phyloP scores from a whole-genome alignment of 1,140 invertebrate genomes.

The Ips nitidus region DNA sequence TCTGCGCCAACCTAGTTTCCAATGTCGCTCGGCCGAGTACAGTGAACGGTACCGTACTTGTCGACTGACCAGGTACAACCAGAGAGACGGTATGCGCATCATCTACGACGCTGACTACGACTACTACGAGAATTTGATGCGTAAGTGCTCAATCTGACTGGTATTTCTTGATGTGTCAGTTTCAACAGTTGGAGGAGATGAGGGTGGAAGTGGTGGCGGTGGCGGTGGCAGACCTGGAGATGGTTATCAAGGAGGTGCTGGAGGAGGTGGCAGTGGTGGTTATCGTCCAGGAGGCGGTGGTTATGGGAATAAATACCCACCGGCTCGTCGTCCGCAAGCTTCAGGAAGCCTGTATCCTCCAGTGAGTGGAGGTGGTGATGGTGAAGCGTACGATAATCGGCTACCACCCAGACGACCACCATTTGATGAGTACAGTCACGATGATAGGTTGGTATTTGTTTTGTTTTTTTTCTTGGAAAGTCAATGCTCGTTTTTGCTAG shows the following conservation, averaged over 20 bases:
- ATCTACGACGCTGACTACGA: constrained; percentile 89
- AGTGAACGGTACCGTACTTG: constrained; percentile 82
- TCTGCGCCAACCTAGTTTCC: constrained; percentile 81
- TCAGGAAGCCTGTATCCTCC: constrained; percentile 53
- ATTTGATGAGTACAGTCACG: constrained; percentile 50
- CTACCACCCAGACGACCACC: constrained; percentile 47
- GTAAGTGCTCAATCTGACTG: constrained; percentile 58
- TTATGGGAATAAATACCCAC: constrained; percentile 25
- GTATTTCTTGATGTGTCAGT: constrained; percentile 43
- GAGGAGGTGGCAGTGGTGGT: constrained; percentile 41
- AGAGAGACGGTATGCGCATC: constrained; percentile 82
- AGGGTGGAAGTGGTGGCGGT: constrained; percentile 30
- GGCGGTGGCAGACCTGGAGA: constrained; percentile 37
- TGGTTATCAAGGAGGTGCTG: constrained; percentile 33
- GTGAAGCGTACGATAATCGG: constrained; percentile 51
- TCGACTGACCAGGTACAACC: constrained; percentile 81
- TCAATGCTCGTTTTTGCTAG: constrained; percentile 34
- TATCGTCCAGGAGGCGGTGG: constrained; percentile 39
- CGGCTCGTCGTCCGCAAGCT: constrained; percentile 28
- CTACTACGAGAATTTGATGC: constrained; percentile 89
- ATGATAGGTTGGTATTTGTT: constrained; percentile 40
- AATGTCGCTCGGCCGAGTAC: constrained; percentile 84
- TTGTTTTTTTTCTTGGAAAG: not conserved
- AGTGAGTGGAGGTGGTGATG: constrained; percentile 26
- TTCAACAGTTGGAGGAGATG: constrained; percentile 43